These are phyloP conservation scores for Halyomorpha halys DNA, from an alignment of 1,140 invertebrate genomes.

Conservation along the genomic window DNA sequence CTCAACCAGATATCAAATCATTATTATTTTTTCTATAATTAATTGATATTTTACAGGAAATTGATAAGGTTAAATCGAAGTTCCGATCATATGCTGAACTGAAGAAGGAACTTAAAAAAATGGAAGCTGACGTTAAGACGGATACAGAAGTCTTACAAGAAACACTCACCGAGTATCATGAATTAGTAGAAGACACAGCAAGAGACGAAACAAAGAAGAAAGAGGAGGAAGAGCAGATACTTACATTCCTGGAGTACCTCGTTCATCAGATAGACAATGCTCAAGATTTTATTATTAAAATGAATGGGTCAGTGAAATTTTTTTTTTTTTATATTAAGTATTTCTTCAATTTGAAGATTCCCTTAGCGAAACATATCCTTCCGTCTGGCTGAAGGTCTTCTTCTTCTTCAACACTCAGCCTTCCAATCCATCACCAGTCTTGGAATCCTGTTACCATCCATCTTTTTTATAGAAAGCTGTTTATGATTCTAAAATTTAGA, in stretches of 20 bases:
- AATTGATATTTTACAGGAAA: constrained; percentile 18
- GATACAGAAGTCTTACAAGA: constrained; percentile 54
- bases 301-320: constrained; percentile 45
- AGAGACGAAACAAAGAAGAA: constrained; percentile 26
- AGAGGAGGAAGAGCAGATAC: constrained; percentile 42
- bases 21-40: too few relatives aligned
- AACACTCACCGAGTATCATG: constrained; percentile 45
- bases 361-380: too few relatives aligned
- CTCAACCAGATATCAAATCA: too few relatives aligned
- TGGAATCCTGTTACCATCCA: too few relatives aligned
- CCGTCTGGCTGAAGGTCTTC: too few relatives aligned
- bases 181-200: constrained; percentile 30
- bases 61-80: constrained; percentile 33
- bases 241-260: constrained; percentile 60
- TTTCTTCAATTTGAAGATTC: too few relatives aligned
- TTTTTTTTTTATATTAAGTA: neutral
- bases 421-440: too few relatives aligned
- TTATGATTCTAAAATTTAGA: too few relatives aligned
- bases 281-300: constrained; percentile 47
- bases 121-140: constrained; percentile 52
- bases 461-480: too few relatives aligned
- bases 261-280: constrained; percentile 71
- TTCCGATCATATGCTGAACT: constrained; percentile 54
- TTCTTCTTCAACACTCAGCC: too few relatives aligned
- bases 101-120: constrained; percentile 49